Base-by-base conservation (phyloP, 1,140 invertebrate species). In the Neodiprion fabricii region DNA sequence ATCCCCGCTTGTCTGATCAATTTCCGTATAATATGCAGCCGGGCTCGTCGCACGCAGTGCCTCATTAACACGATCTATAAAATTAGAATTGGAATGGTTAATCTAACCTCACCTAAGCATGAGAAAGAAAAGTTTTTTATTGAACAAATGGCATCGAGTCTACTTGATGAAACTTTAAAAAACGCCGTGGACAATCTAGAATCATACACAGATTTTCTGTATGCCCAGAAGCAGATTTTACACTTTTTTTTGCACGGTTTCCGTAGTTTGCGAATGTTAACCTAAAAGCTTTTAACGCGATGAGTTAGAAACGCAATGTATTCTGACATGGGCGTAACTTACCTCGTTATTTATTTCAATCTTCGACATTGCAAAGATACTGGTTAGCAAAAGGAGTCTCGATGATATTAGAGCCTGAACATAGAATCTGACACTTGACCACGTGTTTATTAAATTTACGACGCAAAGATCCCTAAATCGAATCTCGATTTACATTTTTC, bases 41-140 rank as follows among this genome's bases (percentile, higher is more conserved):
- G 75, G 9, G 85, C 81, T 69, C 83, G 79, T 48, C 81, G 78
- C 0, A 85, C 84, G 3, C 69, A 14, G 61, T 84, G 77, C 72
- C 87, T 78, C 67, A 88, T 73, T n/a, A 78, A 49, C 28, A 88
- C 73, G 73, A 88, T 83, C 86, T 88, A 66, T 71, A 84, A 80
- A 78, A 76, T 76, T 14, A 74, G 70, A 76, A 40, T 40, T 40
- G 28, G 28, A 40, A 40, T 40, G 5, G 28, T 40, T 5, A 40
- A 40, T 5, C 28, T 40, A 40, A 40, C 28, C 28, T 40, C 28
- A 40, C 28, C 28, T 40, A 40, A 40, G 28, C 28, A 40, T 5
- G 28, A 40, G 28, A 5, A 14, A 40, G 28, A 5, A 14, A 71
- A 49, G 67, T 48, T 11, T 47, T 7, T 71, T 71, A 28, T 74